A percentile compares a stretch with the other conserved stretches of the same genome.
Conservation (phyloP, 2,797 vertebrate species). For the Catostomus latipinnis region DNA sequence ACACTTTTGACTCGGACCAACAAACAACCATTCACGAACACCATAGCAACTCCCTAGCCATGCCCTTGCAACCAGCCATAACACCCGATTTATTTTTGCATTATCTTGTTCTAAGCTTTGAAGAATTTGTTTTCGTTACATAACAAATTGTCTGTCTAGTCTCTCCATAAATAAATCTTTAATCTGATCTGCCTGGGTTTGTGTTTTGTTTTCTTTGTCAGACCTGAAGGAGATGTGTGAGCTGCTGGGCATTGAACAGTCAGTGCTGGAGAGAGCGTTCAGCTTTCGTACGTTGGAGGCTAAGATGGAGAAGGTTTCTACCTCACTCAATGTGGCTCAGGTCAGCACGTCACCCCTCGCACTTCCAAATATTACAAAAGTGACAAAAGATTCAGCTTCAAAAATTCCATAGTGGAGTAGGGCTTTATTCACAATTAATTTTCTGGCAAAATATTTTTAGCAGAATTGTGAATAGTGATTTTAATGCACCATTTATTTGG, state of each 20-base stretch:
- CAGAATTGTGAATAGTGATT: too few relatives aligned
- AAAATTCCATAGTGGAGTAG: too few relatives aligned
- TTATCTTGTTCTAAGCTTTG: neutral
- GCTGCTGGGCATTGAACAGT: slow-evolving; percentile 92
- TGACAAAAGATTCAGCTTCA: too few relatives aligned
- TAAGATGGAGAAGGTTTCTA: slow-evolving; percentile 96
- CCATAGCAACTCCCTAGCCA: too few relatives aligned
- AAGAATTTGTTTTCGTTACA: neutral
- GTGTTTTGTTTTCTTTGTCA: slow-evolving; percentile 61
- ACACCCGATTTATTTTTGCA: too few relatives aligned
- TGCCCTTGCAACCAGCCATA: too few relatives aligned
- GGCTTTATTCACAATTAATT: too few relatives aligned
- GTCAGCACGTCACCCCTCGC: slow-evolving; percentile 65
- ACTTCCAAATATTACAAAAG: neutral
- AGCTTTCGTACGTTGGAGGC: slow-evolving; percentile 97
- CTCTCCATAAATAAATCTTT: neutral
- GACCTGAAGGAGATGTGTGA: slow-evolving; percentile 98
- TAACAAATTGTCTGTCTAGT: neutral
- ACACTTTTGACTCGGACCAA: too few relatives aligned
- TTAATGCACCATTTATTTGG: too few relatives aligned
- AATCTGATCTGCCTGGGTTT: slow-evolving; percentile 5
- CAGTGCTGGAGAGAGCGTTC: slow-evolving; percentile 93
- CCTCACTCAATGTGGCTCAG: slow-evolving; percentile 96
- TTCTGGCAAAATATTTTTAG: too few relatives aligned
- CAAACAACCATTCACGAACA: too few relatives aligned